Base-by-base conservation (phyloP, 2,888 invertebrate species). In the Anarsia innoxiella region DNA sequence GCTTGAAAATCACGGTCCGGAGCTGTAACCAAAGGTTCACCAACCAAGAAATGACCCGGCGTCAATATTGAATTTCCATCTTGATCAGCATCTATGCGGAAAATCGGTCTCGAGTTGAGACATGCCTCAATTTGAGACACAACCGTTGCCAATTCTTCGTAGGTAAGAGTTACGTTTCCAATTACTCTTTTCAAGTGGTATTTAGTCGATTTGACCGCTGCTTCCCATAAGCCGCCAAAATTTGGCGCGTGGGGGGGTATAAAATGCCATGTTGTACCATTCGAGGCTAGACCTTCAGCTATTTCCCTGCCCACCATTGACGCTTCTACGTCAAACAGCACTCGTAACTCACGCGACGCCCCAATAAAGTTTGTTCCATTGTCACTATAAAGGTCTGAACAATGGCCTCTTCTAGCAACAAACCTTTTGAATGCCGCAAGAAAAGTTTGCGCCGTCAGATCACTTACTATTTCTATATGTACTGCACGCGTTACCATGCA, bases 141-240 rank as follows among this genome's bases (percentile, higher is more conserved):
- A 3, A 49, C 36, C 0, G 48, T 52, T 4, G 39, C 12, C 4
- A 48, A 12, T 19, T 50, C 49, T 31, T 53, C 49, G 37, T 33
- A 50, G 0, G 49, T 52, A 2, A 50, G 11, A 0, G 39, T 46
- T 3, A 29, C 12, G 5, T 44, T 33, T 6, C 43, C 46, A 3
- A 46, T 36, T 1, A 51, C 40, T 5, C 48, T 23, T 33, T 42
- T 48, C 2, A 51, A 15, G 27, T 50, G 49, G 3, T 31, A 36
- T 15, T 53, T 53, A 1, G 42, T 37, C 3, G 48, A 44, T 26
- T 33, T 38, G 1, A 52, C 42, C 0, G 39, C 46, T 1, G 45
- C 41, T 19, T 49, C 46, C 49, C 49, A 50, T 2, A 53, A 15
- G 4, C 50, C 48, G 3, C 50, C 49, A 31, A 48, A 46, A 14